Evolutionary conservation across 2,888 invertebrate species (phyloP), one percentile per base, ranked within the genome.

Genomic region (Archaeoteleia sp.): DNA sequence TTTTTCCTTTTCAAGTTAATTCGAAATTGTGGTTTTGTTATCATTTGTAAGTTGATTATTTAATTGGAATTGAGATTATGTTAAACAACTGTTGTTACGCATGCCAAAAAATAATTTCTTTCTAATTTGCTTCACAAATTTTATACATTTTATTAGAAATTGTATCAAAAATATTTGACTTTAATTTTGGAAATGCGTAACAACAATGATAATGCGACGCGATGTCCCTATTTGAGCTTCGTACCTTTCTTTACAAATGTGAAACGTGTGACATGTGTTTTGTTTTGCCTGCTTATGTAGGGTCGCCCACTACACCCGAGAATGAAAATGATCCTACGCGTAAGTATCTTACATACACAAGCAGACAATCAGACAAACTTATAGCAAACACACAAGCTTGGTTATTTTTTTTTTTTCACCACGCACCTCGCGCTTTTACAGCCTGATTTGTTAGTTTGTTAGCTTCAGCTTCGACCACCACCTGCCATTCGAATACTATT

Each of bases 241-340:
- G 42, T 49, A 61, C 35, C 34, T 54, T 58, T 61, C 65, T 69
- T 77, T 78, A 83, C 72, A 75, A 81, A 80, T 82, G 79, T 79
- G 73, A 78, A 78, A 82, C 80, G 81, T 84, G 82, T 84, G 82
- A 83, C 80, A 83, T 83, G 82, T 84, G 82, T 82, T 83, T 83
- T 83, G 79, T 81, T 84, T 82, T 82, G 82, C 84, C 82, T 83
- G 84, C 83, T 84, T 83, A 78, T 83, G 80, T 86, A 87, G 86
- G 85, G 80, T 86, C 86, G 81, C 86, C 86, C 78, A 86, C 86
- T 61, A 86, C 86, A 80, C 87, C 87, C 73, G 86, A 85, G 84
- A 86, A 86, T 82, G 87, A 87, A 80, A 87, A 86, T 80, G 87
- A 87, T 83, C 82, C 86, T 76, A 83, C 86, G 80, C 87, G 87